Base-by-base conservation (phyloP, 2,113 vertebrate genomes). In the Marmota monax region DNA sequence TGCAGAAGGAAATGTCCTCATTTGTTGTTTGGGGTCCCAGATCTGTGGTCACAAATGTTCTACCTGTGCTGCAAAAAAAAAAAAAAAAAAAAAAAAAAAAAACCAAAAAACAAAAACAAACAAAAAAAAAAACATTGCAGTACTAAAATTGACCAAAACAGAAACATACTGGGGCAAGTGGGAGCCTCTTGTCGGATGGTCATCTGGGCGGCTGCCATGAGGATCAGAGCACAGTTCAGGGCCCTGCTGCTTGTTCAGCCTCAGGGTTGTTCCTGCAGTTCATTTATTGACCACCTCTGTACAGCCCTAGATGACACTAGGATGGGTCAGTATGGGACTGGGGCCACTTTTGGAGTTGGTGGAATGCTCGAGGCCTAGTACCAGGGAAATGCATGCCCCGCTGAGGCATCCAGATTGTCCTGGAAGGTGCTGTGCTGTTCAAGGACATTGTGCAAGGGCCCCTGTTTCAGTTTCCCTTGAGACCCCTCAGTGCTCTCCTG, bases 171-270 rank as follows among this genome's bases (percentile, higher is more conserved):
- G 6, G 10, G 61, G 9, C 2, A 4, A 56, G 63, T 12, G 13
- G 13, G 34, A 17, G 2, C 5, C 18, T 29, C 67, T 39, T 42
- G 56, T 5, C 34, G 37, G 48, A 0, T 73, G 13, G 3, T 17
- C 51, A 42, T n/a, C 32, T 20, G 56, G 56, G 20, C 56, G 20
- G 56, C 20, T 22, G 56, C 18, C 6, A 7, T 58, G 56, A 58
- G 20, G 6, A 1, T 7, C 18, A 32, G 48, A 61, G 10, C 29
- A 12, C 23, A 11, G 0, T 5, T 3, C 1, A 7, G 48, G 42
- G 12, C 3, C 20, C 23, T 22, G 2, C 32, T 5, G 32, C 3
- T 9, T 39, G 10, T 18, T 3, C 27, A 58, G 70, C n/a, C 69
- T 11, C 6, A 2, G n/a, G 25, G 67, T 6, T 37, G 11, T 39